Evolutionary conservation across 2,797 vertebrate species (phyloP).

Genomic region (Phataginus tetradactyla): DNA sequence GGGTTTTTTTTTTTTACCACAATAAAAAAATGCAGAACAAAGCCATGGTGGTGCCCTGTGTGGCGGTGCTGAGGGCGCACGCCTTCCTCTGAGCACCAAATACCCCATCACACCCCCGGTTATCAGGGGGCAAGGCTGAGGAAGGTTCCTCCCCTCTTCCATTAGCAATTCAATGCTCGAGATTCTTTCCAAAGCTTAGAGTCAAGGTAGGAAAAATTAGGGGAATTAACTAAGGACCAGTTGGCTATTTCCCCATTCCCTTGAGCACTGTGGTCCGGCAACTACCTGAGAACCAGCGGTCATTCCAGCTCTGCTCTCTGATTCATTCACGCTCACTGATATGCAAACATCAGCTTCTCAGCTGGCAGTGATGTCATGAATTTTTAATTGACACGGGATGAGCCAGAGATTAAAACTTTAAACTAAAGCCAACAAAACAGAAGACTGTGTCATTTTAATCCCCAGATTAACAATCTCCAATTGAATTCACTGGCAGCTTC

Average conservation of each 20-base stretch:
- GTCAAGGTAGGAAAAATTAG: background rate
- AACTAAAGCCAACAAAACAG: background rate
- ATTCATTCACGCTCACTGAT: constrained; percentile 51
- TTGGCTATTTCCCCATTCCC: background rate
- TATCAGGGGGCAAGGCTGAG: no score
- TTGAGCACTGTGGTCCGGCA: background rate
- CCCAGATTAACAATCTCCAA: constrained; percentile 48
- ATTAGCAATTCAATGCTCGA: background rate
- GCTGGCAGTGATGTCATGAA: constrained; percentile 50
- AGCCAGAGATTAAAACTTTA: constrained; percentile 62
- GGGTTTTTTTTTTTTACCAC: background rate
- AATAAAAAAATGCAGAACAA: background rate
- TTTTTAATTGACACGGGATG: constrained; percentile 64
- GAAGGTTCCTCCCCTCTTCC: background rate
- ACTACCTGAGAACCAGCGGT: background rate
- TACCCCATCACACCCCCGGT: no score
- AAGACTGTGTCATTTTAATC: constrained; percentile 40
- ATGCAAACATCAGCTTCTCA: constrained; percentile 51
- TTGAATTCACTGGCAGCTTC: background rate
- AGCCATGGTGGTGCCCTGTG: background rate
- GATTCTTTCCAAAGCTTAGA: background rate
- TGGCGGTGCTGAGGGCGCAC: background rate
- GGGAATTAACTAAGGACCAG: background rate
- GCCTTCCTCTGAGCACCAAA: background rate
- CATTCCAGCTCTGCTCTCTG: constrained; percentile 24